A percentile compares a stretch with the other conserved stretches of the same genome.
Evolutionary conservation across 2,797 vertebrate species (phyloP).

Genomic region (Aythya fuligula): DNA sequence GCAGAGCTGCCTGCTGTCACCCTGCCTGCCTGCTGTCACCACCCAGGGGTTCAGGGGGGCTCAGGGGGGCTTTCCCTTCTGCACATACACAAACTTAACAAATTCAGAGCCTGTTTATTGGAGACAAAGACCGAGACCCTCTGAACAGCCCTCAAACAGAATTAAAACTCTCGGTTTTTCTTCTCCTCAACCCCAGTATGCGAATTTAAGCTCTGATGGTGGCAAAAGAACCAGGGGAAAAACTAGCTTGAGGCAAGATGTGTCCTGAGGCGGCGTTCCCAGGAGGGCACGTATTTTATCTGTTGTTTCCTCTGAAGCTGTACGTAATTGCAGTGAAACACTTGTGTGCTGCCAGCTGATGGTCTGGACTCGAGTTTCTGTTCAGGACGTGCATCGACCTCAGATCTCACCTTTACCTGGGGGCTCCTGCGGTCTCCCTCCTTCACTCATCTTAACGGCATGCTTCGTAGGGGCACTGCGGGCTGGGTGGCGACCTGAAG

Average conservation of each 20-base stretch:
- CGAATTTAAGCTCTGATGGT: background rate
- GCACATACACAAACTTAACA: background rate
- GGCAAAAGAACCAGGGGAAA: background rate
- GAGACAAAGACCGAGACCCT: background rate
- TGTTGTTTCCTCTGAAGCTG: background rate
- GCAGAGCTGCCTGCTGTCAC: background rate
- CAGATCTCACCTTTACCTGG: background rate
- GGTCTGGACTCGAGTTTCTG: background rate
- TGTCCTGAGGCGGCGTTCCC: background rate
- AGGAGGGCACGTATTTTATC: background rate
- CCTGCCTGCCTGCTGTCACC: background rate
- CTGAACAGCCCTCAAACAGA: background rate
- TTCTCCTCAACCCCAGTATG: background rate
- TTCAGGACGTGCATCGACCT: background rate
- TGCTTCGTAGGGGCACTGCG: background rate
- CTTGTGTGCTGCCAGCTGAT: background rate
- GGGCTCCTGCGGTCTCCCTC: background rate
- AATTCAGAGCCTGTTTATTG: background rate
- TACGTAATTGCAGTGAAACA: background rate
- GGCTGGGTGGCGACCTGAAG: background rate
- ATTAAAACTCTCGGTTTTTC: background rate
- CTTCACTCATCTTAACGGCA: accelerated
- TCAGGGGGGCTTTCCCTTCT: background rate
- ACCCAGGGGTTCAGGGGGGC: background rate
- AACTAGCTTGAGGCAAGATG: background rate